phyloP scores from a whole-genome alignment of 2,113 vertebrate genomes.

The Suncus etruscus region DNA sequence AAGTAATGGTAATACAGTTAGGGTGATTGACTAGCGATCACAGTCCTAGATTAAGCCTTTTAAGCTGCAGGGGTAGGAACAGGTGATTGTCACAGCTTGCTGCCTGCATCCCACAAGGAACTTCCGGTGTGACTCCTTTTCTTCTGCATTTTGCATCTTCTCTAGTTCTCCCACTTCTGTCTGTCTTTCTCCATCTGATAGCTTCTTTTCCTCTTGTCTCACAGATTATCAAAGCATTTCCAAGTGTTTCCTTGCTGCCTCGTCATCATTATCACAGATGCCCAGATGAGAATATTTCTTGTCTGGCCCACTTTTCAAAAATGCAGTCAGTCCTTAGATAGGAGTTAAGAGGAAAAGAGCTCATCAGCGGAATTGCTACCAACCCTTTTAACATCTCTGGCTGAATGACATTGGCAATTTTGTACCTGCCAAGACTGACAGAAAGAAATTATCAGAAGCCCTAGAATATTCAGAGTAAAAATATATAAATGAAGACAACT shows the following conservation, averaged over 20 bases:
- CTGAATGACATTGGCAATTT: neutral
- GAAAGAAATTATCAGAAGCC: constrained; percentile 23
- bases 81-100: neutral
- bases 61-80: neutral
- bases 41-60: neutral
- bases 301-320: constrained; percentile 31
- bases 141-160: constrained; percentile 12
- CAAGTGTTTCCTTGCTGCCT: neutral
- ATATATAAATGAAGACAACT: neutral
- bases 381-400: neutral
- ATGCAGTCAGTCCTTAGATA: neutral
- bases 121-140: neutral
- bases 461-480: constrained; percentile 25
- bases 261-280: neutral
- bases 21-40: neutral
- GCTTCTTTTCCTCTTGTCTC: neutral
- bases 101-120: neutral
- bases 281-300: neutral
- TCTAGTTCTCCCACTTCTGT: neutral
- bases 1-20: neutral
- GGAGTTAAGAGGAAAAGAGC: constrained; percentile 8
- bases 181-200: neutral
- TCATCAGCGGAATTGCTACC: neutral
- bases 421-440: neutral
- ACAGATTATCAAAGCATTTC: constrained; percentile 12